Conservation (phyloP, 1,140 invertebrate genomes). For the Drosophila murphyi region DNA sequence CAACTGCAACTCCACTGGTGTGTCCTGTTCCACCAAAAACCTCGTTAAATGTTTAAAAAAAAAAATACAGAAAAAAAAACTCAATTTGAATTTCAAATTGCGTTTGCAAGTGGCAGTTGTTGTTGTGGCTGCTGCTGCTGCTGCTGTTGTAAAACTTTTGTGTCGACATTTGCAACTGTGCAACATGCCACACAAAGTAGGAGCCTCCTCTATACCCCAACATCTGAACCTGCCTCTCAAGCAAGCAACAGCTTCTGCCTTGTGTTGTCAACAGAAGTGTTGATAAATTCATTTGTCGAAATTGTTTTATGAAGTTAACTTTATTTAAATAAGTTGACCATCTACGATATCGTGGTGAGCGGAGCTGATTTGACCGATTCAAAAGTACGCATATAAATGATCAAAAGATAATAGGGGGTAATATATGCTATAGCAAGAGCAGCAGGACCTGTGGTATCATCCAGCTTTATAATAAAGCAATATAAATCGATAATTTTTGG, state of each 20-base stretch:
- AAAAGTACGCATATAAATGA: neutral
- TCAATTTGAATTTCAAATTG: constrained; percentile 78
- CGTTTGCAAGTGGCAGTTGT: constrained; percentile 43
- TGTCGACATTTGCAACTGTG: constrained; percentile 50
- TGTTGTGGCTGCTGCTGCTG: constrained; percentile 37
- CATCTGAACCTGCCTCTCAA: neutral
- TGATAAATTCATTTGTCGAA: constrained; percentile 83
- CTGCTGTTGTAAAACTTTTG: constrained; percentile 35
- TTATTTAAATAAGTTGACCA: constrained; percentile 44
- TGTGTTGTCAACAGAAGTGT: constrained; percentile 71
- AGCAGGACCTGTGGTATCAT: no score
- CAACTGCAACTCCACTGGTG: constrained; percentile 13
- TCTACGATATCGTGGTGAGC: neutral
- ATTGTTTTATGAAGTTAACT: constrained; percentile 67
- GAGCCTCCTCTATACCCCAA: no score
- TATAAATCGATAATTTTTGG: neutral
- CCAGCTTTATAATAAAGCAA: neutral
- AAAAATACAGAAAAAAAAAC: constrained; percentile 14
- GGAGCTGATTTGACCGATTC: neutral
- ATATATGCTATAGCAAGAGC: no score
- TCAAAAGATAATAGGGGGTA: no score
- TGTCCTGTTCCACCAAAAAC: constrained; percentile 57
- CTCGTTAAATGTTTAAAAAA: constrained; percentile 63
- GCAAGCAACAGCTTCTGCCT: constrained; percentile 6
- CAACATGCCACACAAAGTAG: constrained; percentile 25